phyloP scores from a whole-genome alignment of 2,888 invertebrate species.

The Ctenicera cuprea region DNA sequence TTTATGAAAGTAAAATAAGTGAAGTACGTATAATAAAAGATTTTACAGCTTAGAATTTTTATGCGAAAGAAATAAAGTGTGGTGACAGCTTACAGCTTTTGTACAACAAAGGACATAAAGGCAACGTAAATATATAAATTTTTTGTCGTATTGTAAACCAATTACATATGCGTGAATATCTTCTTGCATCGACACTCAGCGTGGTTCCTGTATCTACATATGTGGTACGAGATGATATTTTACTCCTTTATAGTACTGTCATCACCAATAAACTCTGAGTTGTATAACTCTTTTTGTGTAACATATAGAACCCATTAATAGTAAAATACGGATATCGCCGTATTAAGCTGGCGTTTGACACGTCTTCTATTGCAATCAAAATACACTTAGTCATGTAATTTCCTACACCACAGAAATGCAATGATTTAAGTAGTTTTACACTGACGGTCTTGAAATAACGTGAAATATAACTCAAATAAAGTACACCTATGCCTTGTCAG shows the following conservation, averaged over 20 bases:
- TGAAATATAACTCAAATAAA: slow-evolving; percentile 13
- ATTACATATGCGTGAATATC: slow-evolving; percentile 33
- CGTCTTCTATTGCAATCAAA: slow-evolving; percentile 24
- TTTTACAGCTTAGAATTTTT: no score
- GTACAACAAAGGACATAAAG: neutral
- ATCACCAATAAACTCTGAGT: slow-evolving; percentile 27
- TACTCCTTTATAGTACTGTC: slow-evolving; percentile 30
- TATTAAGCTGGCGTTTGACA: slow-evolving; percentile 20
- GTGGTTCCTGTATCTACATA: slow-evolving; percentile 23
- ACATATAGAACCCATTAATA: slow-evolving; percentile 23
- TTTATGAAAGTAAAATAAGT: no score
- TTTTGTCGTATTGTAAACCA: slow-evolving; percentile 22
- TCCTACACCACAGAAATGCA: slow-evolving; percentile 18
- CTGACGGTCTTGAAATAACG: slow-evolving; percentile 18
- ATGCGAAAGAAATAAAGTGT: no score
- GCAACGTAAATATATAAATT: neutral
- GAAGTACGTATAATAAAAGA: neutral
- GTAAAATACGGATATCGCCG: slow-evolving; percentile 16
- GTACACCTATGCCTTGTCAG: slow-evolving; percentile 22
- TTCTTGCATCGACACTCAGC: slow-evolving; percentile 29
- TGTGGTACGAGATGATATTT: slow-evolving; percentile 31
- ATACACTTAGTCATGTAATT: slow-evolving; percentile 31
- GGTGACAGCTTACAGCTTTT: no score
- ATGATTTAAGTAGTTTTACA: slow-evolving; percentile 20
- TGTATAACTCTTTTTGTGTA: slow-evolving; percentile 27